Conservation (phyloP, 2,888 invertebrate species). For the Apamea monoglypha region DNA sequence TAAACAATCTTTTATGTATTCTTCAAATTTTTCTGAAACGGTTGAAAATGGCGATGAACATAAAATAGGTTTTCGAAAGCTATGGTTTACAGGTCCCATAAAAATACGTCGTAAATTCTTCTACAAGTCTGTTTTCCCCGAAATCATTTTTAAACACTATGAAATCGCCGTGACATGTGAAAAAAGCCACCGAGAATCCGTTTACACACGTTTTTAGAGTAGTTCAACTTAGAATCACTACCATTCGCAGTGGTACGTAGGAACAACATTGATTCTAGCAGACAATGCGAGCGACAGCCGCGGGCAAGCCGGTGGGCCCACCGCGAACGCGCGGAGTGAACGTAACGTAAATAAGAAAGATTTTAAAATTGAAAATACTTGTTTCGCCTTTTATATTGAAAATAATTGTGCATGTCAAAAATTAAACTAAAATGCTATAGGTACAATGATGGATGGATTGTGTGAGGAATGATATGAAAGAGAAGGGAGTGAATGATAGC, state of each 20-base stretch:
- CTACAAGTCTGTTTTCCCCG: not conserved
- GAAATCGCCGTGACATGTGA: not conserved
- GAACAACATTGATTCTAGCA: constrained; percentile 29
- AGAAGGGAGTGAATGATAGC: too few relatives aligned
- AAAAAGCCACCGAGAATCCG: not conserved
- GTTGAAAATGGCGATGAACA: constrained; percentile 1
- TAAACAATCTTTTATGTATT: constrained; percentile 26
- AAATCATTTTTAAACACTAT: not conserved
- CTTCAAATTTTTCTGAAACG: constrained; percentile 9
- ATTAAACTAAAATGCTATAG: not conserved
- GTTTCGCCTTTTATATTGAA: not conserved
- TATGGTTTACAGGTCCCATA: constrained; percentile 18
- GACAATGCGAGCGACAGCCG: constrained; percentile 25
- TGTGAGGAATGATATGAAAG: too few relatives aligned
- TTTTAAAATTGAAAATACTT: not conserved
- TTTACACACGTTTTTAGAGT: not conserved
- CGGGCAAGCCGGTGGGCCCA: not conserved
- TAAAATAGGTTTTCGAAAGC: constrained; percentile 14
- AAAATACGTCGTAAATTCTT: constrained; percentile 17
- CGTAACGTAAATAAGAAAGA: too few relatives aligned
- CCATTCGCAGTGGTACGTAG: not conserved
- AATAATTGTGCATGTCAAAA: not conserved
- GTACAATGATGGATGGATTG: not conserved
- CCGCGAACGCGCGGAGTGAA: not conserved
- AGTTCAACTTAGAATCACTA: constrained; percentile 2